Conservation (phyloP, 2,113 vertebrate species). For the Gavialis gangeticus region DNA sequence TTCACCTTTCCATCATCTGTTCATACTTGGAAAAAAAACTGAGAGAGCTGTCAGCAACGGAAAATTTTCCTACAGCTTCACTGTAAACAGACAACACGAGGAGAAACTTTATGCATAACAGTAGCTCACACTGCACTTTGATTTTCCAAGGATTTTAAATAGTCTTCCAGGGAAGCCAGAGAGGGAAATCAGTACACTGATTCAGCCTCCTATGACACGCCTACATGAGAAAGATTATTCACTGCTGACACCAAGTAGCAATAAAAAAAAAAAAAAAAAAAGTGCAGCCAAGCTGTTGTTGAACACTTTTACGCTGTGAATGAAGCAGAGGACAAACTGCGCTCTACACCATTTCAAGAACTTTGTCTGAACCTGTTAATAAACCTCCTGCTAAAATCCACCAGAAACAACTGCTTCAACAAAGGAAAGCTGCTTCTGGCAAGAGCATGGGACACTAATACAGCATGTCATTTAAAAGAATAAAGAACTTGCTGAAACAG, state of each 20-base stretch:
- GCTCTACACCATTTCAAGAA: background rate
- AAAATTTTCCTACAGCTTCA: background rate
- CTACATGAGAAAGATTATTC: background rate
- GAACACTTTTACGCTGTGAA: background rate
- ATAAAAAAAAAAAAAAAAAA: too few relatives aligned
- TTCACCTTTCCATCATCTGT: background rate
- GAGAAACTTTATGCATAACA: conserved; percentile 29
- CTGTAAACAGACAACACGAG: background rate
- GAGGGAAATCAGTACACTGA: background rate
- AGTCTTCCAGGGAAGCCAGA: background rate
- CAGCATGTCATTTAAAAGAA: background rate
- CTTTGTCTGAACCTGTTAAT: background rate
- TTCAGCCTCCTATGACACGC: background rate
- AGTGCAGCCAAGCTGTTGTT: accelerated
- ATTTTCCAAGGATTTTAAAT: conserved; percentile 46
- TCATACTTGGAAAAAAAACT: background rate
- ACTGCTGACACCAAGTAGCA: background rate
- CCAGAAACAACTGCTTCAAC: background rate
- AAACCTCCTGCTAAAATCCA: background rate
- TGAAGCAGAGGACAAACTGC: background rate
- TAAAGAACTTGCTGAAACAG: background rate
- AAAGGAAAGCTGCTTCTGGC: background rate
- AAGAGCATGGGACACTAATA: background rate
- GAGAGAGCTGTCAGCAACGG: accelerated
- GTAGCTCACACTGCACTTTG: background rate